These are phyloP conservation scores for Prionailurus viverrinus DNA, from an alignment of 2,113 vertebrate genomes.

Conservation along the genomic window DNA sequence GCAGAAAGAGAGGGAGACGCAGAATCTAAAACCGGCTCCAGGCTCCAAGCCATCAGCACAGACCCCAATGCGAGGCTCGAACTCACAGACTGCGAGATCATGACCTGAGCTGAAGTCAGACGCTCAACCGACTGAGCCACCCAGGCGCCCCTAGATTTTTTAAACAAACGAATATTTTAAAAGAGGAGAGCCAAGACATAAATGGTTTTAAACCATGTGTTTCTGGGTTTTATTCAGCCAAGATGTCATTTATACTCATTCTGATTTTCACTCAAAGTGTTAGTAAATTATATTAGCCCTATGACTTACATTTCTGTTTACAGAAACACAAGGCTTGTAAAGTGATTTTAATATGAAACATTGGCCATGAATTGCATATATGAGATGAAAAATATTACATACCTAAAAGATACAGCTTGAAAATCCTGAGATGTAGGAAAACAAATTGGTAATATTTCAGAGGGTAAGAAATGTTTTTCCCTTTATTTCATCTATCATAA, in stretches of 20 bases:
- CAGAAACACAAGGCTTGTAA: not conserved
- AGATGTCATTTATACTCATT: not conserved
- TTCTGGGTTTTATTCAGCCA: not conserved
- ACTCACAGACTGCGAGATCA: no score
- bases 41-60: no score
- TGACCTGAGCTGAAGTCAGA: no score
- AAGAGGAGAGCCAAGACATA: slow-evolving; percentile 27
- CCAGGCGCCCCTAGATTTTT: not conserved
- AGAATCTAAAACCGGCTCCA: no score
- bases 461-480: not conserved
- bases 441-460: not conserved
- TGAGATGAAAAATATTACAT: not conserved
- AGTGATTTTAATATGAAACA: not conserved
- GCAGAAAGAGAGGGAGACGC: no score
- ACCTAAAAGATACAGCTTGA: not conserved
- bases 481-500: not conserved
- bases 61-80: no score
- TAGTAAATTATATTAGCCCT: not conserved
- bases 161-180: slow-evolving; percentile 27
- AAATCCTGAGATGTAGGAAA: not conserved
- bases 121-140: no score
- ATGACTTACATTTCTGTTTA: not conserved
- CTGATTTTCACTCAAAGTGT: not conserved
- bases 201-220: not conserved
- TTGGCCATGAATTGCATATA: slow-evolving; percentile 3